A percentile compares a stretch with the other conserved stretches of the same genome.
Evolutionary conservation across 2,113 vertebrate genomes (phyloP).

Genomic region (Silurus asotus): DNA sequence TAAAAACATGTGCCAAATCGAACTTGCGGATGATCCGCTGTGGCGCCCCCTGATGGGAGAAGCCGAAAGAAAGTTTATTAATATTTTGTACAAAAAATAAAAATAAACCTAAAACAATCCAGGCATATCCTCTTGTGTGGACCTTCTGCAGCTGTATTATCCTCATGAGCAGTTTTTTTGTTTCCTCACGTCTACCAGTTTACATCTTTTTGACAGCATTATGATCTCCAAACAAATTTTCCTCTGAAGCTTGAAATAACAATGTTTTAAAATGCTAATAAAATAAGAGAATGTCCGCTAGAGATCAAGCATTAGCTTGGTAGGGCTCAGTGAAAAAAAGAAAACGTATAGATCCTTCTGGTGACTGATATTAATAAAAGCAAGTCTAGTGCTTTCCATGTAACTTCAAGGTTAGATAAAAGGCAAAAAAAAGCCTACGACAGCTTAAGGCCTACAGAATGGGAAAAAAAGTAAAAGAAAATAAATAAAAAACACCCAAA

Average conservation of each 20-base stretch:
- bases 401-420: constrained; percentile 7
- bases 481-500: constrained; percentile 18
- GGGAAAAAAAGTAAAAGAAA: neutral
- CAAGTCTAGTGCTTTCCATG: neutral
- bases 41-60: too few species aligned
- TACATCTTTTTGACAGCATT: neutral
- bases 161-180: constrained; percentile 9
- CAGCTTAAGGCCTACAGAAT: constrained; percentile 28
- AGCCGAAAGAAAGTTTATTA: too few species aligned
- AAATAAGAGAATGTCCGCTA: constrained; percentile 15
- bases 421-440: neutral
- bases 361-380: constrained; percentile 25
- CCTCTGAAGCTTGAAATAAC: neutral
- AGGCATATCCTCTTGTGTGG: constrained; percentile 14
- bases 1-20: too few species aligned
- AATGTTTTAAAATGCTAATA: constrained; percentile 4
- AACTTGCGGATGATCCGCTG: too few species aligned
- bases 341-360: neutral
- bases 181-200: constrained; percentile 24
- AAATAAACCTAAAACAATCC: neutral
- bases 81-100: too few species aligned
- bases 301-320: constrained; percentile 35
- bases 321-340: constrained; percentile 11
- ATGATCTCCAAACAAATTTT: neutral
- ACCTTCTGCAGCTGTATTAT: constrained; percentile 25